These are phyloP conservation scores for Dissostichus mawsoni DNA, from an alignment of 2,113 vertebrate species.

Conservation along the genomic window DNA sequence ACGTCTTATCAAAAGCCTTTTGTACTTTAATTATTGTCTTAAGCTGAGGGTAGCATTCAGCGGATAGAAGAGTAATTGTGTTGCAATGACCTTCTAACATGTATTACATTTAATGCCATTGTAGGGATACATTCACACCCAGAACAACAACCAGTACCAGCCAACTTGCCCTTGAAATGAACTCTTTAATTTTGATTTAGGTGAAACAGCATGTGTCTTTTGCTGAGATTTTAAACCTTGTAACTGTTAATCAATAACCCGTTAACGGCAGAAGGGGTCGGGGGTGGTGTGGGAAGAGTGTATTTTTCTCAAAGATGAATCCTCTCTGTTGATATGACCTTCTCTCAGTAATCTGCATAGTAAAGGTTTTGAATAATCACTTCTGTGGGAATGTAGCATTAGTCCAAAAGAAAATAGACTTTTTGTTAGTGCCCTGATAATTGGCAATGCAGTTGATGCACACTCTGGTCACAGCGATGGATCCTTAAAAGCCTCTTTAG, in stretches of 20 bases:
- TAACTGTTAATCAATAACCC: slow-evolving; percentile 47
- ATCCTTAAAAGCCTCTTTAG: slow-evolving; percentile 66
- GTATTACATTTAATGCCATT: slow-evolving; percentile 44
- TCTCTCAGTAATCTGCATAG: slow-evolving; percentile 14
- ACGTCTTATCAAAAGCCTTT: slow-evolving; percentile 32
- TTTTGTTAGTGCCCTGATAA: slow-evolving; percentile 23
- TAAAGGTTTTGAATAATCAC: slow-evolving; percentile 42
- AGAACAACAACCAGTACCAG: slow-evolving; percentile 7
- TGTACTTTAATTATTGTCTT: slow-evolving; percentile 39
- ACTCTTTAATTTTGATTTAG: slow-evolving; percentile 43
- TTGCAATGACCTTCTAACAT: slow-evolving; percentile 50
- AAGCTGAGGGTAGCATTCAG: slow-evolving; percentile 22
- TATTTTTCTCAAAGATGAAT: slow-evolving; percentile 29
- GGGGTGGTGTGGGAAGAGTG: background rate
- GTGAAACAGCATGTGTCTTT: background rate
- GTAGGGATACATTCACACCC: slow-evolving; percentile 46
- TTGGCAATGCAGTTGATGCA: slow-evolving; percentile 34
- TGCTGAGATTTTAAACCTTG: slow-evolving; percentile 2
- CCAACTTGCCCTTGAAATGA: slow-evolving; percentile 38
- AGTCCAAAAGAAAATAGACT: slow-evolving; percentile 1
- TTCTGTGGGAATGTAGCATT: slow-evolving; percentile 1
- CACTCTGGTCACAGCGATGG: slow-evolving; percentile 23
- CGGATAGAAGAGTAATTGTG: slow-evolving; percentile 48
- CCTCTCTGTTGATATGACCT: slow-evolving; percentile 42
- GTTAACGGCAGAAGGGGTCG: background rate